Conservation (phyloP, 2,797 vertebrate genomes). For the Peromyscus melanophrys region DNA sequence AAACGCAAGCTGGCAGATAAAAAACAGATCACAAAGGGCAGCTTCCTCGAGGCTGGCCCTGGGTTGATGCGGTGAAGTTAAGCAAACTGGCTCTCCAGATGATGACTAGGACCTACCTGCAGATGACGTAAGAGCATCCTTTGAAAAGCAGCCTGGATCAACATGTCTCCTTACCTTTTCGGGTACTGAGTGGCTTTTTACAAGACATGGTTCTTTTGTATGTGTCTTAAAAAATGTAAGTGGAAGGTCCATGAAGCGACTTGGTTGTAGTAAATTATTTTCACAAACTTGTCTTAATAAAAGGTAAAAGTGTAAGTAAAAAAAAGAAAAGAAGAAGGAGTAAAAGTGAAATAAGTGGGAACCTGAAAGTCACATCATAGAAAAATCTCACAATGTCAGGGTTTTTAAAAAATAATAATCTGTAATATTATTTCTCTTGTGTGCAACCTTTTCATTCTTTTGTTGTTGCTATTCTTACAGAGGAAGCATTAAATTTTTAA, state of each 20-base stretch:
- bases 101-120: conserved; percentile 90
- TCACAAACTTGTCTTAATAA: conserved; percentile 89
- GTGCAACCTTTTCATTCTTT: not conserved
- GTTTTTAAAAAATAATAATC: no score
- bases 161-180: conserved; percentile 80
- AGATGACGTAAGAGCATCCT: conserved; percentile 83
- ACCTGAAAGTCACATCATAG: not conserved
- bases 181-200: conserved; percentile 87
- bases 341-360: conserved; percentile 17
- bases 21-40: conserved; percentile 97
- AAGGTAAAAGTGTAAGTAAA: conserved; percentile 82
- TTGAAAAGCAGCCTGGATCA: conserved; percentile 83
- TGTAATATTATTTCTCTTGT: not conserved
- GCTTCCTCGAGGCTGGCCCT: conserved; percentile 98
- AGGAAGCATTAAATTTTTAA: not conserved
- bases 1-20: conserved; percentile 95
- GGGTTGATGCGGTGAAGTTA: conserved; percentile 98
- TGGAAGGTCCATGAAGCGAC: conserved; percentile 78
- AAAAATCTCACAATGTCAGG: conserved; percentile 51
- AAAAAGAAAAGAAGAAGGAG: not conserved
- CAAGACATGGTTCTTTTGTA: conserved; percentile 84
- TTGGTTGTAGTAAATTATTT: conserved; percentile 77
- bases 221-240: conserved; percentile 85
- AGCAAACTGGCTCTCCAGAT: conserved; percentile 97
- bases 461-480: not conserved